Conservation (phyloP, 2,797 vertebrate genomes). For the Tauraco hartlaubi region DNA sequence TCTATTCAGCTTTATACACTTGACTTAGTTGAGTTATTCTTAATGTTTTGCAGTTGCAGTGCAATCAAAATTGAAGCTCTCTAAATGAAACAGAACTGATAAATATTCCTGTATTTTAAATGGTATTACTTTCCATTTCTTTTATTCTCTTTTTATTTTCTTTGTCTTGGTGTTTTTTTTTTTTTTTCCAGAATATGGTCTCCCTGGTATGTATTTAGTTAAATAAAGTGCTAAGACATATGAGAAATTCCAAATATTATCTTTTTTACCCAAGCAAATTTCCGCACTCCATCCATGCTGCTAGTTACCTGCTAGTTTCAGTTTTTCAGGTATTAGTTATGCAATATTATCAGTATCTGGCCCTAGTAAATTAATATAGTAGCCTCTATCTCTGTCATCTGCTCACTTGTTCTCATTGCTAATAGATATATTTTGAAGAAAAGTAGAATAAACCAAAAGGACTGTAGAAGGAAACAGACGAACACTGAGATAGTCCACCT, state of each 20-base stretch:
- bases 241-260: not conserved
- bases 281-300: not conserved
- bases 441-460: not conserved
- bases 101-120: not conserved
- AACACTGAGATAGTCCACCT: not conserved
- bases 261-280: not conserved
- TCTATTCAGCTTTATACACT: not conserved
- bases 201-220: not conserved
- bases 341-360: not conserved
- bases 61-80: not conserved
- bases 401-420: not conserved
- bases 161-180: not conserved
- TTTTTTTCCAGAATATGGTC: not conserved
- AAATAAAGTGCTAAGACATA: not conserved
- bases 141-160: not conserved
- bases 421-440: not conserved
- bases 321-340: not conserved
- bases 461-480: fast-evolving
- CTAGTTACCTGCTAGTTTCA: not conserved
- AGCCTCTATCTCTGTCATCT: not conserved
- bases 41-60: not conserved
- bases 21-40: not conserved
- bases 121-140: not conserved
- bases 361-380: not conserved
- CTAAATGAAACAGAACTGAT: not conserved